Base-by-base conservation (phyloP, 1,140 invertebrate species). In the Habropoda laboriosa region DNA sequence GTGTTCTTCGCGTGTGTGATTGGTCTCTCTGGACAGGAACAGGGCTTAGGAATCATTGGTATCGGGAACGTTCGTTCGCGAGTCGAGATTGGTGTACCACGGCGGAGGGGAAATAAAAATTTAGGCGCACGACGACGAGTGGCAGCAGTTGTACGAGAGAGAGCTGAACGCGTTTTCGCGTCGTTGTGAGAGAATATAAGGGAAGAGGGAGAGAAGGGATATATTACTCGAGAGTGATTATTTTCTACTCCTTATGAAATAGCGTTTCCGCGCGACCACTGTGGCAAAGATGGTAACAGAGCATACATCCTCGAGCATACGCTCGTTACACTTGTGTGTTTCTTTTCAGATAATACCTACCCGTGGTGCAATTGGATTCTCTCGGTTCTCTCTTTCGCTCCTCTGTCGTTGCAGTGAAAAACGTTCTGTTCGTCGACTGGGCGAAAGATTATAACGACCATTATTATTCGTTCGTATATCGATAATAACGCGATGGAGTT, bases 211-310 rank as follows among this genome's bases (percentile, higher is more conserved):
- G n/a, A n/a, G n/a, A n/a, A n/a, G n/a, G n/a, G n/a, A n/a, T n/a
- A n/a, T n/a, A n/a, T n/a, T n/a, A 60, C 75, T 78, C 75, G 66
- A 78, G 13, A 18, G 32, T 60, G 75, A 78, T 71, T 78, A 71
- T 71, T 78, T 71, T 78, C 55, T 71, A 49, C 35, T 68, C n/a
- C 30, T 68, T 45, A 38, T 32, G 63, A 45, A 32, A 68, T 18
- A 35, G 18, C 32, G 21, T 60, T 64, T 49, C 35, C 61, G 35
- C 21, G 5, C 32, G 38, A 60, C 12, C 55, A 24, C 40, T 27
- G 18, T 38, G n/a, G n/a, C n/a, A n/a, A 42, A 32, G n/a, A 38
- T 21, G 42, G 12, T 45, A 24, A 68, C 40, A 16, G 24, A 57
- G 45, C 58, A 10, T 30, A 16, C 40, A 8, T 35, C n/a, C 12